Evolutionary conservation across 2,113 vertebrate genomes (phyloP).

Genomic region (Chelonoidis abingdonii): DNA sequence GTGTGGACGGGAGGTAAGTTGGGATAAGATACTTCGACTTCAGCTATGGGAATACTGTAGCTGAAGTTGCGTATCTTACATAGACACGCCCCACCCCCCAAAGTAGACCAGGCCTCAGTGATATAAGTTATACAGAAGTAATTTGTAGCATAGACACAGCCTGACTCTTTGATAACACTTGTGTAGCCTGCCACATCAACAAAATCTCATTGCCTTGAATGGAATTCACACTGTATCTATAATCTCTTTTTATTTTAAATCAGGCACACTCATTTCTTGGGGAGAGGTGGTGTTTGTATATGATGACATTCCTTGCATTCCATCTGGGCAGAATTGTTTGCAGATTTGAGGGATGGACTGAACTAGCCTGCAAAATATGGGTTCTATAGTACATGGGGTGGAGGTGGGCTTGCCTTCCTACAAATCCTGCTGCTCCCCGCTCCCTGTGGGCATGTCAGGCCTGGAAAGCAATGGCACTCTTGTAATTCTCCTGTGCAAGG

Average conservation of each 20-base stretch:
- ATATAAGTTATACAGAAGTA: too few relatives aligned
- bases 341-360: neutral
- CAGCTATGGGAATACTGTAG: too few relatives aligned
- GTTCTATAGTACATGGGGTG: neutral
- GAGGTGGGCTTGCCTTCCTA: neutral
- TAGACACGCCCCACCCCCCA: too few relatives aligned
- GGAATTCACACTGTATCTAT: neutral
- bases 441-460: neutral
- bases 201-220: neutral
- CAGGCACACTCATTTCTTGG: too few relatives aligned
- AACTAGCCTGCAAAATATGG: neutral
- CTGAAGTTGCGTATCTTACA: too few relatives aligned
- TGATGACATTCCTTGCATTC: too few relatives aligned
- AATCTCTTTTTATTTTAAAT: too few relatives aligned
- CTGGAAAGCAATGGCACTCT: neutral
- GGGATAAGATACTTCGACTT: too few relatives aligned
- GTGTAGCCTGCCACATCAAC: neutral
- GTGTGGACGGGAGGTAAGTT: too few relatives aligned
- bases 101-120: too few relatives aligned
- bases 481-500: neutral
- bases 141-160: too few relatives aligned
- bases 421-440: neutral
- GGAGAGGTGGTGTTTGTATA: too few relatives aligned
- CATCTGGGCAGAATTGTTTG: neutral
- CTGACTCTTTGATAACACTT: neutral